Base-by-base conservation (phyloP, 2,888 invertebrate genomes). In the Drosophila differens region DNA sequence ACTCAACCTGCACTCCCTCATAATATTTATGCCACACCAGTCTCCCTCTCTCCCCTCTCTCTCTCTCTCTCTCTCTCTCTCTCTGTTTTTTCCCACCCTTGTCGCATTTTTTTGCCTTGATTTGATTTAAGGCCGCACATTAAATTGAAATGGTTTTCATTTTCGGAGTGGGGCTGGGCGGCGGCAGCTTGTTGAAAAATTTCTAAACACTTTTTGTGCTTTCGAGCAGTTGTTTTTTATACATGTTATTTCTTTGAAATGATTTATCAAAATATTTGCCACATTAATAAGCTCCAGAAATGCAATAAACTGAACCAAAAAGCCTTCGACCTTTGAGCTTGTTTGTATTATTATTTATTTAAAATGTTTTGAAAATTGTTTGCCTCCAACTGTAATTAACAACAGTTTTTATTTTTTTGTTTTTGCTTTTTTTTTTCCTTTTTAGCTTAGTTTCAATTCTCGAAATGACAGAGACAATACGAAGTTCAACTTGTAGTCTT, bases 91-190 rank as follows among this genome's bases (percentile, higher is more conserved):
- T 69, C 77, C 58, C 78, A 81, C 80, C 80, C 80, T 70, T 61
- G 53, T 49, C 49, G 63, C 53, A 39, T 14, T 35, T 66, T 49
- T 52, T 47, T 9, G 25, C 12, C 61, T 47, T 57, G 64, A 77
- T 82, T 84, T 86, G 87, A 85, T 85, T 81, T 85, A 85, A 86
- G 79, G 79, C 84, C 83, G 69, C 62, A 71, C 83, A 83, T 85
- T 83, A 83, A 77, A 76, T 73, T 70, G 69, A 72, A 79, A 80
- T 79, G 73, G 62, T 57, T 53, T 72, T 57, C 37, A 44, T 47
- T 33, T 37, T 30, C 25, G 35, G 28, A 28, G 44, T 22, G n/a
- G 33, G n/a, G 33, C 22, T 52, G 19, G 52, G 54, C 14, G 4
- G 49, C 49, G 65, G 66, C 81, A 77, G 80, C 74, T 81, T 80